Conservation (phyloP, 2,888 invertebrate species). For the Chloroclystis v-ata region DNA sequence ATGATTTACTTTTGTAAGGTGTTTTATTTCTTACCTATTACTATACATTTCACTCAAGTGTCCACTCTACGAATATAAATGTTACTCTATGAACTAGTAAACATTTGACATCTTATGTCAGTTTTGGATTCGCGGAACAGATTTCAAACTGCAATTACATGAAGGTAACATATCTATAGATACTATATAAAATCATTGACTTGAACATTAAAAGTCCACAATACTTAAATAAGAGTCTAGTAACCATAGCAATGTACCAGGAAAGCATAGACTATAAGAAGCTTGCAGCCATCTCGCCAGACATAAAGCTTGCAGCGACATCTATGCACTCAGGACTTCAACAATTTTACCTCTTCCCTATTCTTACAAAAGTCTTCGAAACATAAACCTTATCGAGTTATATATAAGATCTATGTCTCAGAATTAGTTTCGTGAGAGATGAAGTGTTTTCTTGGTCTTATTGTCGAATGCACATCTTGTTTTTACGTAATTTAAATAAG, state of each 20-base stretch:
- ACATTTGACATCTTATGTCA: no score
- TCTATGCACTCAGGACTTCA: constrained; percentile 58
- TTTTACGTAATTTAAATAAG: constrained; percentile 28
- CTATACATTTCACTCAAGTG: no score
- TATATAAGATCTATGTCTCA: constrained; percentile 21
- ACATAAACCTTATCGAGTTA: constrained; percentile 36
- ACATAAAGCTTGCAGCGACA: constrained; percentile 67
- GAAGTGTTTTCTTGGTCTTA: constrained; percentile 25
- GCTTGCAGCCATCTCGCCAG: constrained; percentile 57
- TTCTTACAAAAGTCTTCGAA: constrained; percentile 22
- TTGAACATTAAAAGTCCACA: no score
- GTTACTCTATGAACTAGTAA: no score
- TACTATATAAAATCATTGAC: no score
- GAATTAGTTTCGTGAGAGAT: constrained; percentile 4
- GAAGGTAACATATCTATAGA: no score
- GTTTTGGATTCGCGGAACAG: no score
- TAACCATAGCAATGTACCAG: constrained; percentile 29
- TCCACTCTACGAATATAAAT: no score
- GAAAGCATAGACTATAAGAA: constrained; percentile 66
- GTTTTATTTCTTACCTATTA: no score
- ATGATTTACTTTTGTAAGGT: no score
- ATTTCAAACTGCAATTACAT: no score
- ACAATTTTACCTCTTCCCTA: constrained; percentile 29
- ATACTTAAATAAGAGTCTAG: constrained; percentile 19
- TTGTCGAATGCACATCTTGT: constrained; percentile 33